phyloP scores from a whole-genome alignment of 1,140 invertebrate genomes.

The Cyclina sinensis region DNA sequence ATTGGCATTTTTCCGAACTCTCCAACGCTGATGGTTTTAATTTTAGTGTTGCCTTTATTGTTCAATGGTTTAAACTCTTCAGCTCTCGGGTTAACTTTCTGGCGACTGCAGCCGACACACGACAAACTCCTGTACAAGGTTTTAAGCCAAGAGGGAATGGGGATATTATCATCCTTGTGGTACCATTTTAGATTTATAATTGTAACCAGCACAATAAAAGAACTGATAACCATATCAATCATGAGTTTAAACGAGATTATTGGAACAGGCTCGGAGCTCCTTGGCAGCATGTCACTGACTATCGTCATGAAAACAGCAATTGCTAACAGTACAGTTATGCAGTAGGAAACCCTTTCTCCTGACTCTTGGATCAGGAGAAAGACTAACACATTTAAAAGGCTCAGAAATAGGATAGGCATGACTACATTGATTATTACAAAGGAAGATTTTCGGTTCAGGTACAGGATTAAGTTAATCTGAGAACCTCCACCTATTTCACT shows the following conservation, averaged over 20 bases:
- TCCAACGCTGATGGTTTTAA: neutral
- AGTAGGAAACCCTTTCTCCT: constrained; percentile 56
- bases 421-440: constrained; percentile 35
- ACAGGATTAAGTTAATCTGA: neutral
- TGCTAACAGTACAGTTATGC: constrained; percentile 45
- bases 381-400: constrained; percentile 35
- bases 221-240: constrained; percentile 33
- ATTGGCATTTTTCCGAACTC: neutral
- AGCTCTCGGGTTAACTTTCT: neutral
- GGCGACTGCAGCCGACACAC: neutral
- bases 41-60: neutral
- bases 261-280: constrained; percentile 27
- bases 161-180: constrained; percentile 1
- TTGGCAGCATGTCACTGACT: constrained; percentile 52
- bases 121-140: neutral
- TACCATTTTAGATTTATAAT: constrained; percentile 11
- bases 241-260: constrained; percentile 24
- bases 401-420: constrained; percentile 41
- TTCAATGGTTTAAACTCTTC: neutral
- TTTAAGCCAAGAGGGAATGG: constrained; percentile 3
- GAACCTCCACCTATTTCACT: neutral
- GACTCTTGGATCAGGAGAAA: constrained; percentile 58
- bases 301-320: constrained; percentile 54
- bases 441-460: constrained; percentile 2
- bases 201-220: neutral